Conservation (phyloP, 2,113 vertebrate species). For the Mola mola region DNA sequence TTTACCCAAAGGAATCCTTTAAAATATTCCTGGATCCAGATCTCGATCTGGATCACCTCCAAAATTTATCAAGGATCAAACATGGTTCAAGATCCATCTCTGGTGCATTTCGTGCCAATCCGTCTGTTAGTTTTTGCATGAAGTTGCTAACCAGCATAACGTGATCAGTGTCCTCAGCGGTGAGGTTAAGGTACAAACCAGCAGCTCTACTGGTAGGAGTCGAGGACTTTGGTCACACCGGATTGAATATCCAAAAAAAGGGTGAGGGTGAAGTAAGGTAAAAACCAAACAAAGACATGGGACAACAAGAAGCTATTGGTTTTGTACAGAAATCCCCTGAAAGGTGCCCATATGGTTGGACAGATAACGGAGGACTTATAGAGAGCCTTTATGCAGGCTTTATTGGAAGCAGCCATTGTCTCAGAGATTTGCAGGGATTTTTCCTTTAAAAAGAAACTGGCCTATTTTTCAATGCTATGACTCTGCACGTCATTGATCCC, state of each 20-base stretch:
- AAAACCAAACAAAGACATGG: slow-evolving; percentile 7
- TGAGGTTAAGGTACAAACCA: neutral
- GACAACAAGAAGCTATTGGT: slow-evolving; percentile 21
- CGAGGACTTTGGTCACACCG: slow-evolving; percentile 1
- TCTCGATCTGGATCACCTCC: too few species aligned
- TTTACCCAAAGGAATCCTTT: too few species aligned
- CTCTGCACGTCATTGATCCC: slow-evolving; percentile 68
- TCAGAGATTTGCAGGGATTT: slow-evolving; percentile 71
- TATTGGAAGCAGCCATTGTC: slow-evolving; percentile 60
- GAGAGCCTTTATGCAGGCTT: slow-evolving; percentile 55
- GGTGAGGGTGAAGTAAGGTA: slow-evolving; percentile 27
- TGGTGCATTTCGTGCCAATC: too few species aligned
- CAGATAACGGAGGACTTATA: slow-evolving; percentile 53
- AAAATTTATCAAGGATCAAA: too few species aligned
- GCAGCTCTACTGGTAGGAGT: neutral
- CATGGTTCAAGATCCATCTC: too few species aligned
- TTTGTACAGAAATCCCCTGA: slow-evolving; percentile 46
- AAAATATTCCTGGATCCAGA: too few species aligned
- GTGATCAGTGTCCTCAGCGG: too few species aligned
- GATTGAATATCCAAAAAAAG: slow-evolving; percentile 1
- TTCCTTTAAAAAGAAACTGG: slow-evolving; percentile 69
- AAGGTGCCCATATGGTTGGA: slow-evolving; percentile 50
- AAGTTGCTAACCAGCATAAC: too few species aligned
- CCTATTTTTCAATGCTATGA: slow-evolving; percentile 72
- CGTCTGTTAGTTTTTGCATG: too few species aligned